These are phyloP conservation scores for Netelia virgata DNA, from an alignment of 2,888 invertebrate genomes.

Conservation along the genomic window DNA sequence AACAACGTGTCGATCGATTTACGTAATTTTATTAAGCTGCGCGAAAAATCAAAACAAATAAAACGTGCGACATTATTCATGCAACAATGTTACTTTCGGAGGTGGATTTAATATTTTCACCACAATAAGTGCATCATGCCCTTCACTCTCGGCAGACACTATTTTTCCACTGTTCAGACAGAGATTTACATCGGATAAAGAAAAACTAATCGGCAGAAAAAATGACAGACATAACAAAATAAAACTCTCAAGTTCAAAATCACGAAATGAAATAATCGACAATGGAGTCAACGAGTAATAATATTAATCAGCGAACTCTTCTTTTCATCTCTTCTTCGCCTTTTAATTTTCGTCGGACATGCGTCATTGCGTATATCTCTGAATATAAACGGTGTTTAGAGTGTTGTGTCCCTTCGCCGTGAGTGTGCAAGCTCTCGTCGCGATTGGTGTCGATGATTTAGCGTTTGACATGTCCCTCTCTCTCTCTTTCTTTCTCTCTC, in stretches of 20 bases:
- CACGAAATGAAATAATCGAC: too few species aligned
- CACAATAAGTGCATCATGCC: not conserved
- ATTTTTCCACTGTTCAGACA: not conserved
- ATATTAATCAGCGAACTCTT: not conserved
- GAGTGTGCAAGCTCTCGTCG: not conserved
- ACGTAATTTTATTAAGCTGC: not conserved
- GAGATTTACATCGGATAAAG: too few species aligned
- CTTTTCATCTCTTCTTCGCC: not conserved
- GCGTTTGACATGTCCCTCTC: conserved; percentile 31
- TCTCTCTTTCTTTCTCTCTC: conserved; percentile 1
- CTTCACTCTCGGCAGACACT: not conserved
- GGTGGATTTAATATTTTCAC: not conserved
- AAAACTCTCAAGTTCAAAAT: too few species aligned
- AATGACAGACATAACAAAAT: too few species aligned
- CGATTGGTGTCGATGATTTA: conserved; percentile 42
- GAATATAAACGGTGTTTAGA: conserved; percentile 2
- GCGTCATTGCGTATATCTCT: not conserved
- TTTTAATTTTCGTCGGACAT: not conserved
- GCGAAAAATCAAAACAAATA: not conserved
- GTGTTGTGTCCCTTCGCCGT: not conserved
- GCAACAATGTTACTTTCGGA: not conserved
- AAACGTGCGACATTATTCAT: not conserved
- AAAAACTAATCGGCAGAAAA: too few species aligned
- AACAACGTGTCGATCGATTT: not conserved
- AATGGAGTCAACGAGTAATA: too few species aligned